These are phyloP conservation scores for Ctenosaura bakeri DNA, from an alignment of 2,797 vertebrate genomes.

Conservation along the genomic window DNA sequence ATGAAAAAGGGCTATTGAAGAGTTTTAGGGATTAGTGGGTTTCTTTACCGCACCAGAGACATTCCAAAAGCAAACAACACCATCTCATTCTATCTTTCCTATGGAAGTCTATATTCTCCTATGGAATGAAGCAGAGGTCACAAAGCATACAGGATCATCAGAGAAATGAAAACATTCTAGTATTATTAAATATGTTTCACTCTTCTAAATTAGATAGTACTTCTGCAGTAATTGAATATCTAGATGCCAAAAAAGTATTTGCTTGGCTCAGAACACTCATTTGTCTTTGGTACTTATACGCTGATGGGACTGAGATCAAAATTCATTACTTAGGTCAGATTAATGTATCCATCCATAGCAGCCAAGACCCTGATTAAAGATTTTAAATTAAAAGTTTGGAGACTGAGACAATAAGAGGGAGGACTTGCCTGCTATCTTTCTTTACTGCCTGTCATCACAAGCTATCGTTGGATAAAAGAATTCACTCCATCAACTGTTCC, in stretches of 20 bases:
- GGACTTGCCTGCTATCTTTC: slow-evolving; percentile 49
- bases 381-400: slow-evolving; percentile 49
- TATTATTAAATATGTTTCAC: slow-evolving; percentile 46
- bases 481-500: slow-evolving; percentile 56
- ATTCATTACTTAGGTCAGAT: slow-evolving; percentile 65
- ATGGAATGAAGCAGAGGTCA: slow-evolving; percentile 30
- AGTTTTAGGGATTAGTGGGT: not conserved
- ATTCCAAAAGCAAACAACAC: slow-evolving; percentile 30
- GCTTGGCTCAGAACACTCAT: slow-evolving; percentile 45
- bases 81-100: slow-evolving; percentile 21
- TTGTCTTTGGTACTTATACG: slow-evolving; percentile 52
- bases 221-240: slow-evolving; percentile 56
- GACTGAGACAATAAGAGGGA: slow-evolving; percentile 41
- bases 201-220: slow-evolving; percentile 59
- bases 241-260: slow-evolving; percentile 63
- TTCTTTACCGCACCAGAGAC: slow-evolving; percentile 7
- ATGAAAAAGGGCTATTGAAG: not conserved
- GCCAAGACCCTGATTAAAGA: slow-evolving; percentile 62
- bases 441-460: slow-evolving; percentile 52
- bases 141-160: not conserved
- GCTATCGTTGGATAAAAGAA: slow-evolving; percentile 36
- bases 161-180: slow-evolving; percentile 50
- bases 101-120: slow-evolving; percentile 20
- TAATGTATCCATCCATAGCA: slow-evolving; percentile 54
- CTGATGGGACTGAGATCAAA: slow-evolving; percentile 62